Evolutionary conservation across 1,140 invertebrate genomes (phyloP).

Genomic region (Dendroctonus ponderosae): DNA sequence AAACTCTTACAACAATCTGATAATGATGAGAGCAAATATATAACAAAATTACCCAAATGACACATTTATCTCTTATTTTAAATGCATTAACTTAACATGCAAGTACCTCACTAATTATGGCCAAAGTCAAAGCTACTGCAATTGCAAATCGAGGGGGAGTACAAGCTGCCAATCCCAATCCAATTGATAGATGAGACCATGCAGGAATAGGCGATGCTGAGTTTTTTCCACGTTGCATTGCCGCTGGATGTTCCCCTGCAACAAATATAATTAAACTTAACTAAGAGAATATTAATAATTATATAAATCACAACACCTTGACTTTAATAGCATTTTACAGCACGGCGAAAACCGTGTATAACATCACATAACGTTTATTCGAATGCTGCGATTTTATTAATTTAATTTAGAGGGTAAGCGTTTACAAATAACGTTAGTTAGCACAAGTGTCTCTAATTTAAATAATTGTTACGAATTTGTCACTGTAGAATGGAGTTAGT

Average conservation of each 20-base stretch:
- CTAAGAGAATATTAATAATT: neutral
- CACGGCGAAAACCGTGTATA: too few relatives aligned
- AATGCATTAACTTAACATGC: conserved; percentile 29
- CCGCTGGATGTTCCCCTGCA: conserved; percentile 57
- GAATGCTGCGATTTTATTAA: conserved; percentile 3
- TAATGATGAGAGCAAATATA: neutral
- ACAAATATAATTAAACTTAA: conserved; percentile 10
- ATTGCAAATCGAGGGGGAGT: conserved; percentile 48
- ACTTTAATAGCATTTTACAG: too few relatives aligned
- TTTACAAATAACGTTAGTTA: conserved; percentile 11
- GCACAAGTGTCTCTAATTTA: neutral
- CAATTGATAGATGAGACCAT: conserved; percentile 55
- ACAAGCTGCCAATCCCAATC: conserved; percentile 53
- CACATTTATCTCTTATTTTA: conserved; percentile 6
- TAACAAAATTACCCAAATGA: conserved; percentile 16
- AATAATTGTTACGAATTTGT: too few relatives aligned
- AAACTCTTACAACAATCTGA: too few relatives aligned
- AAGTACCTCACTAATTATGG: conserved; percentile 47
- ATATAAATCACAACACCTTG: neutral
- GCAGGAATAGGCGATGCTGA: conserved; percentile 55
- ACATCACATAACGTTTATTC: neutral
- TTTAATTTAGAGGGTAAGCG: conserved; percentile 9
- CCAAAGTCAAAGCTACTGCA: conserved; percentile 45
- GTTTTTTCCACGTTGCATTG: conserved; percentile 58
- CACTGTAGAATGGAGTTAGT: too few relatives aligned